These are phyloP conservation scores for Ophioninae sp. DNA, from an alignment of 2,888 invertebrate genomes.

Conservation along the genomic window DNA sequence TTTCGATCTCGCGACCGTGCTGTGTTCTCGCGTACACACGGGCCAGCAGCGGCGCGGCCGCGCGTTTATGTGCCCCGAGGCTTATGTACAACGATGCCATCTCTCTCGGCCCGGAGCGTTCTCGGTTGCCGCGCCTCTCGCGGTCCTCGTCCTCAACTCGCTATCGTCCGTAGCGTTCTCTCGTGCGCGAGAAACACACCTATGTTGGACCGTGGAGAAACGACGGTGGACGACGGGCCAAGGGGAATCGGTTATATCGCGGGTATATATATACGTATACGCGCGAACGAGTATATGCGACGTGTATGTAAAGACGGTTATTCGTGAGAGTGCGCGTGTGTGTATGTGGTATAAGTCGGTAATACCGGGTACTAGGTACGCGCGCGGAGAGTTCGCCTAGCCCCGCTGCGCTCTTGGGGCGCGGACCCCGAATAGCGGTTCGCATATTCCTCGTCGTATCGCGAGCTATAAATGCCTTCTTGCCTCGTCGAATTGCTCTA, in stretches of 20 bases:
- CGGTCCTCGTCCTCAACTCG: slow-evolving; percentile 2
- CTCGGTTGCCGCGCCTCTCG: slow-evolving; percentile 1
- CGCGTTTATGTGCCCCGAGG: slow-evolving; percentile 63
- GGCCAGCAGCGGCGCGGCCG: slow-evolving; percentile 44
- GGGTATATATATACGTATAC: slow-evolving; percentile 25
- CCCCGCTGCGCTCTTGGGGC: slow-evolving; percentile 32
- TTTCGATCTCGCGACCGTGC: slow-evolving; percentile 62
- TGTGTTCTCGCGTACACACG: slow-evolving; percentile 55
- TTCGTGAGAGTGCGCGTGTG: slow-evolving; percentile 13
- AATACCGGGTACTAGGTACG: slow-evolving; percentile 78
- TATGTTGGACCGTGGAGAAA: slow-evolving; percentile 58
- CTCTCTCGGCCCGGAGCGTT: slow-evolving; percentile 13
- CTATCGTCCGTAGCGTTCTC: slow-evolving; percentile 41
- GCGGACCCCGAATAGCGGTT: slow-evolving; percentile 75
- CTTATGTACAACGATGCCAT: slow-evolving; percentile 58
- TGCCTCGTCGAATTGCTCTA: slow-evolving; percentile 5
- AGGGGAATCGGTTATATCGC: slow-evolving; percentile 41
- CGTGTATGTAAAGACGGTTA: slow-evolving; percentile 30
- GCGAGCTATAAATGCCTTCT: slow-evolving; percentile 19
- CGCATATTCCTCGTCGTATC: slow-evolving; percentile 77
- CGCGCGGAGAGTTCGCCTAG: slow-evolving; percentile 68
- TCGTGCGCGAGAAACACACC: slow-evolving; percentile 60
- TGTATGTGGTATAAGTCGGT: slow-evolving; percentile 71
- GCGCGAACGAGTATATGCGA: neutral
- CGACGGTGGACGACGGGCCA: slow-evolving; percentile 53